Percentiles rank a stretch among this genome's conserved stretches.
Evolutionary conservation across 2,888 invertebrate genomes (phyloP).

Genomic region (Tryphoninae sp.): DNA sequence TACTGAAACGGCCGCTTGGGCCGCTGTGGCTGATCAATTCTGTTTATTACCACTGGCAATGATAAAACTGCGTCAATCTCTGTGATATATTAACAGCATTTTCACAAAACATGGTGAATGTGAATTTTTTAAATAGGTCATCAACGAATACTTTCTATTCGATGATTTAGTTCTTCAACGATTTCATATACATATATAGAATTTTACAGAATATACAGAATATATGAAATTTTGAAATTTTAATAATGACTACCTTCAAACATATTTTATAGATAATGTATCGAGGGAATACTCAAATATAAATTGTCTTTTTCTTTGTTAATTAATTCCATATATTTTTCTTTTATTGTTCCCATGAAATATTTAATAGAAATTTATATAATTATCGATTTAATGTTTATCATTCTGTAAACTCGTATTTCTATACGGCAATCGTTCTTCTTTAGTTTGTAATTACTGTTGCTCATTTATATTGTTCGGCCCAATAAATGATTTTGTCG

Average conservation of each 20-base stretch:
- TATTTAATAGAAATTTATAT: too few species aligned
- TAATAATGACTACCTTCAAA: background rate
- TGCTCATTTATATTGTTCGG: background rate
- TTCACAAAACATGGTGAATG: background rate
- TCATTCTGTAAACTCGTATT: background rate
- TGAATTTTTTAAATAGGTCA: background rate
- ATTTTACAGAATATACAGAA: too few species aligned
- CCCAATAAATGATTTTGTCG: background rate
- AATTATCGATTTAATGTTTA: too few species aligned
- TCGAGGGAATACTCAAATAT: background rate
- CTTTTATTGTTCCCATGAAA: too few species aligned
- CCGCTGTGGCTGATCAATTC: slow-evolving; percentile 21
- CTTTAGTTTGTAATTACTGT: background rate
- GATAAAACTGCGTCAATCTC: background rate
- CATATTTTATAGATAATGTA: background rate
- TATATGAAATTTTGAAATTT: too few species aligned
- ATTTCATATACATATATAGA: too few species aligned
- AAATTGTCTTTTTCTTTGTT: too few species aligned
- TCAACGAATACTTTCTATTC: background rate
- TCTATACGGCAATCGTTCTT: background rate
- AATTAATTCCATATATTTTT: too few species aligned
- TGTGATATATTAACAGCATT: background rate
- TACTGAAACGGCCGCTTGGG: slow-evolving; percentile 1
- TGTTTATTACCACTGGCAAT: slow-evolving; percentile 18
- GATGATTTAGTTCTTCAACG: too few species aligned